These are phyloP conservation scores for Phyllostomus hastatus DNA, from an alignment of 2,113 vertebrate species.

Conservation along the genomic window DNA sequence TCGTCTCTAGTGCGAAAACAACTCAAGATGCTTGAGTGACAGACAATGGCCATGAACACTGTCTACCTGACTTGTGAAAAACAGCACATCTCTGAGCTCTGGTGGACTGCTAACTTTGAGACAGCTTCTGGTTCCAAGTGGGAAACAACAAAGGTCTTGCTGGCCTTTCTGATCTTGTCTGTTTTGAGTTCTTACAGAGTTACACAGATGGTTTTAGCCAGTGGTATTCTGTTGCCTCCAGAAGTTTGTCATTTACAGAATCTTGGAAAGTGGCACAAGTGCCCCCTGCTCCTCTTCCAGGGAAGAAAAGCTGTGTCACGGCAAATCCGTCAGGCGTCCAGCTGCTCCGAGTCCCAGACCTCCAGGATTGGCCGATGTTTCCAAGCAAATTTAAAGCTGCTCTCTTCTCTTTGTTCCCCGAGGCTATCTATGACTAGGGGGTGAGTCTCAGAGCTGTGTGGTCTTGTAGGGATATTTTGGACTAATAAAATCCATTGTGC, in stretches of 20 bases:
- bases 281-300: neutral
- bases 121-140: neutral
- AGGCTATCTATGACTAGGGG: neutral
- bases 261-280: neutral
- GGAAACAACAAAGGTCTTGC: neutral
- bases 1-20: neutral
- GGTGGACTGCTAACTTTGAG: neutral
- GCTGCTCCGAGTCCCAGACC: neutral
- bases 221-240: neutral
- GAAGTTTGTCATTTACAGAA: neutral
- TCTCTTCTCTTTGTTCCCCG: conserved; percentile 1
- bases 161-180: neutral
- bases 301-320: neutral
- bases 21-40: neutral
- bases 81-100: neutral
- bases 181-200: neutral
- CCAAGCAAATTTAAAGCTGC: neutral
- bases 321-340: neutral
- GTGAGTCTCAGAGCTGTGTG: conserved; percentile 28
- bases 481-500: conserved; percentile 20
- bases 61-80: neutral
- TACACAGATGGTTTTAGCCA: neutral
- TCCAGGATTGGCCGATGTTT: neutral
- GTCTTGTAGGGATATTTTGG: neutral
- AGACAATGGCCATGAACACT: neutral